Percentiles rank a stretch among this genome's conserved stretches.
Conservation (phyloP, 2,797 vertebrate species). For the Myotis daubentonii region DNA sequence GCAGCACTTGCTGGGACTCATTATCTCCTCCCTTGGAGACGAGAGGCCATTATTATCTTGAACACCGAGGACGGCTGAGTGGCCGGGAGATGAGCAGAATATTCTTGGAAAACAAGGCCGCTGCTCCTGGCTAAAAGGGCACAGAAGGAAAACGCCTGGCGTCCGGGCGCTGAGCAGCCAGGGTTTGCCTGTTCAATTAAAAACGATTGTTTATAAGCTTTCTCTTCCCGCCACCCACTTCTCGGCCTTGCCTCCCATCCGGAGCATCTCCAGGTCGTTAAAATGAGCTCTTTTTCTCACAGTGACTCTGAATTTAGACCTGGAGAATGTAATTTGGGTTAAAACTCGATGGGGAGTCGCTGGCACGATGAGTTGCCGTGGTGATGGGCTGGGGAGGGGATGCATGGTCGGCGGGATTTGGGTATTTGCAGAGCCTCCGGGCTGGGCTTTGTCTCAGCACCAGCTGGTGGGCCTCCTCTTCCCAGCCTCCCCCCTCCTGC, state of each 20-base stretch:
- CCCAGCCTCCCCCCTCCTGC: conserved; percentile 43
- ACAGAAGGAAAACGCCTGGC: fast-evolving
- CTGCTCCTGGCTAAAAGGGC: background rate
- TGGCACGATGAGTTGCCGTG: conserved; percentile 69
- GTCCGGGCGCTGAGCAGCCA: background rate
- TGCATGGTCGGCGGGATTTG: background rate
- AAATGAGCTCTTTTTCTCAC: background rate
- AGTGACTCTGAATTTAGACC: conserved; percentile 59
- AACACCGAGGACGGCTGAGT: background rate
- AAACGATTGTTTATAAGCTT: fast-evolving
- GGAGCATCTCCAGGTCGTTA: background rate
- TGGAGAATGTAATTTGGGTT: conserved; percentile 78
- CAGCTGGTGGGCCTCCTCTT: conserved; percentile 65
- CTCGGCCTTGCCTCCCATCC: background rate
- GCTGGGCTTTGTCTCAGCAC: conserved; percentile 40
- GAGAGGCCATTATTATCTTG: background rate
- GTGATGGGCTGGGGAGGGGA: conserved; percentile 30
- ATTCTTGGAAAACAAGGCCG: background rate
- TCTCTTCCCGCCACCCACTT: fast-evolving
- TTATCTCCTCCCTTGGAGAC: background rate
- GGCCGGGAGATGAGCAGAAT: background rate
- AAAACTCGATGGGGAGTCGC: conserved; percentile 77
- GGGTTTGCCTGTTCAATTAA: background rate
- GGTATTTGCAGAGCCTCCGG: conserved; percentile 33
- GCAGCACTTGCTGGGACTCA: background rate